Evolutionary conservation across 1,140 invertebrate genomes (phyloP), one percentile per base, ranked within the genome.

Genomic region (Gonatopus flavifemur): DNA sequence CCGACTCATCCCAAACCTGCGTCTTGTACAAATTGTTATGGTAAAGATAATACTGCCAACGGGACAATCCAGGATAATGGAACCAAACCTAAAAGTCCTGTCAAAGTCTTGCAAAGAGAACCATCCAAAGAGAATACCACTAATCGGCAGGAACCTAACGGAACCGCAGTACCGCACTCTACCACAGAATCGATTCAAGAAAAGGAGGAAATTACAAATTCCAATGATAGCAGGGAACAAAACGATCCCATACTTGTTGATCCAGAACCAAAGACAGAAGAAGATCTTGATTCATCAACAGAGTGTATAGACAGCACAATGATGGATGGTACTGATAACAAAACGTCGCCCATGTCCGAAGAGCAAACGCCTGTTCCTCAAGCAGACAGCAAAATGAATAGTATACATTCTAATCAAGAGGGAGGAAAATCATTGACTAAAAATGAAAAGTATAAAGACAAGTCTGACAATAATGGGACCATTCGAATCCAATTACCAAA

Each of bases 101-200:
- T 68, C 3, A 68, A 61, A 32, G 54, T 68, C 6, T 44, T 68
- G 8, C 66, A 66, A 32, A 44, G 62, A 16, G 60, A 67, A 40
- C 19, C 22, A 8, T 42, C 24, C 13, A 43, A 36, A 2, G 49
- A 52, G 12, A 55, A 62, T 18, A 31, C 16, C 15, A 49, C 13
- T 25, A 52, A 60, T 51, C n/a, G n/a, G n/a, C n/a, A n/a, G n/a
- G n/a, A 33, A 24, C 16, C 37, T 12, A 25, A 46, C 18, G 22
- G 22, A 10, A 33, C 7, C 21, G 16, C 35, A 10, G 8, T 42
- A 25, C 36, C 49, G 10, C 31, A 12, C 39, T 36, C 35, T 33
- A 37, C 22, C 39, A 58, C 68, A 19, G 39, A 51, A 12, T n/a
- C n/a, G n/a, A n/a, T n/a, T n/a, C n/a, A n/a, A n/a, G n/a, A n/a